These are phyloP conservation scores for Galemys pyrenaicus DNA, from an alignment of 2,113 vertebrate species.

Conservation along the genomic window DNA sequence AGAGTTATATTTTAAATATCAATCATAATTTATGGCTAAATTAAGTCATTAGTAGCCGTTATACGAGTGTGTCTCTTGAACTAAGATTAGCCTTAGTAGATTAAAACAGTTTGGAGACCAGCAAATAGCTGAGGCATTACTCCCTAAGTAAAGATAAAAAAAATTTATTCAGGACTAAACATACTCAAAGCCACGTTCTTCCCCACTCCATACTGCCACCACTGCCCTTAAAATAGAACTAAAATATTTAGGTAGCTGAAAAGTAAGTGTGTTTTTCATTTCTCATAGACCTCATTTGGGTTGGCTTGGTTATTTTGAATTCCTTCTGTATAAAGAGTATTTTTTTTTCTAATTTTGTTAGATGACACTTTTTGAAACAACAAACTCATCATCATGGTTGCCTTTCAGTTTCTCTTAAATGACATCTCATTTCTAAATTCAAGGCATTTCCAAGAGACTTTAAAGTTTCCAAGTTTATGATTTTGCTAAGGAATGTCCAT, in stretches of 20 bases:
- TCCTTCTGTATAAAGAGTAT: neutral
- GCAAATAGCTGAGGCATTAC: neutral
- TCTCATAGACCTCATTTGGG: slow-evolving; percentile 49
- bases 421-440: slow-evolving; percentile 20
- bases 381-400: neutral
- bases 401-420: slow-evolving; percentile 43
- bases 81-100: neutral
- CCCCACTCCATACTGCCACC: neutral
- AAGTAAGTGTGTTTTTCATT: slow-evolving; percentile 33
- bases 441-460: slow-evolving; percentile 17
- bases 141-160: slow-evolving; percentile 28
- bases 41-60: neutral
- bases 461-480: slow-evolving; percentile 56
- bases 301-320: slow-evolving; percentile 54
- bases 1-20: neutral
- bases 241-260: slow-evolving; percentile 57
- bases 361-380: slow-evolving; percentile 26
- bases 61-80: neutral
- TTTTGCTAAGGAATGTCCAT: slow-evolving; percentile 19
- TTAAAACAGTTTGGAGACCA: neutral
- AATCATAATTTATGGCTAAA: neutral
- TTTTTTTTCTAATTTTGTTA: slow-evolving; percentile 36
- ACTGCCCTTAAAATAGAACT: slow-evolving; percentile 58
- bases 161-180: slow-evolving; percentile 32
- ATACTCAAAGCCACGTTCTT: neutral